Percentiles rank a stretch among this genome's conserved stretches.
These are phyloP conservation scores for Xiphophorus maculatus DNA, from an alignment of 2,113 vertebrate genomes.

Conservation along the genomic window DNA sequence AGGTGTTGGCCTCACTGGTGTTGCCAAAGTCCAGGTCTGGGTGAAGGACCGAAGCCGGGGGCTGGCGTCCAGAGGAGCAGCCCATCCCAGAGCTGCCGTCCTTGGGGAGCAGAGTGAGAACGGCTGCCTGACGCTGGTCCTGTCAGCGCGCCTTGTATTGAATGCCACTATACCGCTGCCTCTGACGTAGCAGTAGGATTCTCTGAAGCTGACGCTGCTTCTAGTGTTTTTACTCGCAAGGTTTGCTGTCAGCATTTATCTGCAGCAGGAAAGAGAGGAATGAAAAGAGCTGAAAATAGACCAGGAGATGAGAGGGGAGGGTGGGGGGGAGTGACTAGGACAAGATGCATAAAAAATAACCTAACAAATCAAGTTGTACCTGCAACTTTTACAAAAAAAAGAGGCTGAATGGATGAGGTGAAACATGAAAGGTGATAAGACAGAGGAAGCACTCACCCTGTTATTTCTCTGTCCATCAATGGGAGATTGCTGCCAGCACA, in stretches of 20 bases:
- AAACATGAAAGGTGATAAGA: not conserved
- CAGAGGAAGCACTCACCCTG: slow-evolving; percentile 50
- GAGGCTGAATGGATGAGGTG: not conserved
- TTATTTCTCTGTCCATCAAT: slow-evolving; percentile 34
- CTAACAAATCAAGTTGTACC: slow-evolving; percentile 8
- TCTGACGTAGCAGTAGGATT: slow-evolving; percentile 29
- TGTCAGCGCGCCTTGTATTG: slow-evolving; percentile 7
- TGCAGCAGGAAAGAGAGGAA: slow-evolving; percentile 38
- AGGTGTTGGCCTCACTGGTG: slow-evolving; percentile 68
- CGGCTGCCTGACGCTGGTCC: slow-evolving; percentile 14
- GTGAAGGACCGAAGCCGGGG: slow-evolving; percentile 64
- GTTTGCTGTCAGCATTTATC: slow-evolving; percentile 61
- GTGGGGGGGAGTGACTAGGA: not conserved
- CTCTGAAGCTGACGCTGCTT: slow-evolving; percentile 36
- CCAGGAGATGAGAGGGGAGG: not conserved
- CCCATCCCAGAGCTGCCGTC: slow-evolving; percentile 71
- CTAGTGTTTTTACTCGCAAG: slow-evolving; percentile 20
- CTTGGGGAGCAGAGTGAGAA: slow-evolving; percentile 5
- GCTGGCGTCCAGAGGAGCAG: slow-evolving; percentile 79
- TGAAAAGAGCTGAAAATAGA: slow-evolving; percentile 32
- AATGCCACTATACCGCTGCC: slow-evolving; percentile 6
- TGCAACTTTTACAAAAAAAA: slow-evolving; percentile 7
- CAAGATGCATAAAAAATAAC: slow-evolving; percentile 2
- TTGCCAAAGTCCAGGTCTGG: slow-evolving; percentile 69
- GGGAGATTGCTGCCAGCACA: slow-evolving; percentile 18